Conservation (phyloP, 2,888 invertebrate species). For the Synergus laeviventris region DNA sequence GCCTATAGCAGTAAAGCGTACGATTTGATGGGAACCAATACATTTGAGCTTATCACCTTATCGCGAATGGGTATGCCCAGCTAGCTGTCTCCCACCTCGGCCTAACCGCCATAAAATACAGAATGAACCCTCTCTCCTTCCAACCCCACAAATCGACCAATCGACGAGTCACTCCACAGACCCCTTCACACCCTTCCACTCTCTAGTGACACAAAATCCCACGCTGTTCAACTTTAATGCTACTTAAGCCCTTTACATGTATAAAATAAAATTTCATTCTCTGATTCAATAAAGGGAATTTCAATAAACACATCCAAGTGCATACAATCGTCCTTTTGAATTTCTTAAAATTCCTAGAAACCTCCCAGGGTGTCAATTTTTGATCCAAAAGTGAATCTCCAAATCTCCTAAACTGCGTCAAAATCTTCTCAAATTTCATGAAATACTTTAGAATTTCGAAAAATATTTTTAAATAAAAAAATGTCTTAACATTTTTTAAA, state of each 20-base stretch:
- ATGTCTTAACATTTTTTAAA: too few species aligned
- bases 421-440: too few species aligned
- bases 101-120: slow-evolving; percentile 71
- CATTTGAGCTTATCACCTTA: slow-evolving; percentile 76
- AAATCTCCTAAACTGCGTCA: too few species aligned
- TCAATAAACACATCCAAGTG: too few species aligned
- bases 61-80: slow-evolving; percentile 71
- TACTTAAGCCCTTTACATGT: neutral
- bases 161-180: slow-evolving; percentile 9
- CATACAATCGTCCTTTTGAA: too few species aligned
- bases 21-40: slow-evolving; percentile 75
- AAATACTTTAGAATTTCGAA: too few species aligned
- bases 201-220: neutral
- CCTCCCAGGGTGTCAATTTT: too few species aligned
- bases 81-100: slow-evolving; percentile 61
- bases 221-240: neutral
- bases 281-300: too few species aligned
- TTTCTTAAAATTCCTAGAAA: too few species aligned
- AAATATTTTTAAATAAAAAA: too few species aligned
- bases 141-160: slow-evolving; percentile 28
- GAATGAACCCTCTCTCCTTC: slow-evolving; percentile 66
- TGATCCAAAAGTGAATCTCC: too few species aligned
- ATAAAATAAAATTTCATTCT: neutral
- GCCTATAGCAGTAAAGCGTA: slow-evolving; percentile 71
- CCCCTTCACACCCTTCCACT: slow-evolving; percentile 14